Conservation (phyloP, 2,888 invertebrate species). For the Taenaris catops region DNA sequence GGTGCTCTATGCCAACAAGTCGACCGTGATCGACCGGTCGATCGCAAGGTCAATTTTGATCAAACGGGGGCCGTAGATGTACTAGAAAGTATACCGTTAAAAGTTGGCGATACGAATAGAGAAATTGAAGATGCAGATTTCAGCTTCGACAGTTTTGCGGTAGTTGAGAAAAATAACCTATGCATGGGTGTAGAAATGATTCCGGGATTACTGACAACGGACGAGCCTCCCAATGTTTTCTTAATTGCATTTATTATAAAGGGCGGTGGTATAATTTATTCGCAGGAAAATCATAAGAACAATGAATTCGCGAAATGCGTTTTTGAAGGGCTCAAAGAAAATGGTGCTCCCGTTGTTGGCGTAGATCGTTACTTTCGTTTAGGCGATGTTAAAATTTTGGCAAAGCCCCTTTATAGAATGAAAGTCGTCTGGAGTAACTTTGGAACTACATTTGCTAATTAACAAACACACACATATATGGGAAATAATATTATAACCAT, state of each 20-base stretch:
- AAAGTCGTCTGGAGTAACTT: conserved; percentile 31
- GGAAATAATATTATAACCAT: no score
- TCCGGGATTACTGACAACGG: neutral
- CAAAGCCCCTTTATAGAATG: conserved; percentile 8
- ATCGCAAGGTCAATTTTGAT: no score
- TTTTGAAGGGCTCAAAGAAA: neutral
- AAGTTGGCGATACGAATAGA: neutral
- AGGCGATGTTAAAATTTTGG: neutral
- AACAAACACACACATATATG: no score
- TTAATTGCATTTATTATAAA: neutral
- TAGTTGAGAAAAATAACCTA: neutral
- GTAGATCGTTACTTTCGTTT: neutral
- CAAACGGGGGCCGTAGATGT: no score
- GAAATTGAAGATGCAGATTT: no score
- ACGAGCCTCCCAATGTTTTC: neutral
- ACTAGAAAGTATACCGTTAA: no score
- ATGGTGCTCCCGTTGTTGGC: neutral
- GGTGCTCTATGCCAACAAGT: no score
- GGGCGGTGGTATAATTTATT: neutral
- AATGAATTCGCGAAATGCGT: neutral
- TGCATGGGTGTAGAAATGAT: neutral
- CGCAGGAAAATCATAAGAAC: neutral
- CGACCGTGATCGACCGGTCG: no score
- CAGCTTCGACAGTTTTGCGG: conserved; percentile 1
- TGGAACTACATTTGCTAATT: conserved; percentile 36